Evolutionary conservation across 2,797 vertebrate species (phyloP), one percentile per base, ranked within the genome.

Genomic region (Phataginus tricuspis): DNA sequence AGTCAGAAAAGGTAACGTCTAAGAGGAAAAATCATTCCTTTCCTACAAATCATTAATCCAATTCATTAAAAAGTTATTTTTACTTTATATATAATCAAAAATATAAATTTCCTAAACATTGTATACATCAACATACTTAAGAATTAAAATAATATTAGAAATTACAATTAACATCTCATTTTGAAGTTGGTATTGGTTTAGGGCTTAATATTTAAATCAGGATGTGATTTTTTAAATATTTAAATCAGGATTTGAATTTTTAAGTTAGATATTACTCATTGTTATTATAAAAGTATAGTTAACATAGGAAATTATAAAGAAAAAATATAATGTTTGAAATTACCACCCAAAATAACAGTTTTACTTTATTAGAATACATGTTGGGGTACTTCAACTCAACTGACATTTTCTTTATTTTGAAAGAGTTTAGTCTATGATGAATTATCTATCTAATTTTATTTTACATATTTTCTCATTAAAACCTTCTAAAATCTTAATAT

Each of bases 1-100:
- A 94, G n/a, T 80, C 21, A 88, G 61, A 94, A 18, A 79, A 61
- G 42, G 55, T 75, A 95, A 66, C 94, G 10, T 86, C 59, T 71
- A 61, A 78, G 27, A 75, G 29, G 6, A 91, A 96, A 86, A 84
- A 79, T 51, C 10, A n/a, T 3, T 72, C 1, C 25, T 72, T 79
- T 57, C 13, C 90, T 95, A 23, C 7, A 86, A 79, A 86, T 86
- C 10, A 42, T 51, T 82, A 78, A 59, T 69, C 25, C 27, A 63
- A 49, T 53, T 12, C 3, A 72, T 68, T 79, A 1, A 63, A 86
- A 59, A 61, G 74, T 45, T 77, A 16, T 25, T 68, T 68, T 63
- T 39, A 86, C 53, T 84, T 87, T 86, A 63, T 53, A 3, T 18
- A 9, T 27, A 92, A 42, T 79, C 45, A 85, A 83, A 61, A 34